Percentiles rank a stretch among this genome's conserved stretches.
Conservation (phyloP, 1,140 invertebrate species). For the Drosophila kanapiae region DNA sequence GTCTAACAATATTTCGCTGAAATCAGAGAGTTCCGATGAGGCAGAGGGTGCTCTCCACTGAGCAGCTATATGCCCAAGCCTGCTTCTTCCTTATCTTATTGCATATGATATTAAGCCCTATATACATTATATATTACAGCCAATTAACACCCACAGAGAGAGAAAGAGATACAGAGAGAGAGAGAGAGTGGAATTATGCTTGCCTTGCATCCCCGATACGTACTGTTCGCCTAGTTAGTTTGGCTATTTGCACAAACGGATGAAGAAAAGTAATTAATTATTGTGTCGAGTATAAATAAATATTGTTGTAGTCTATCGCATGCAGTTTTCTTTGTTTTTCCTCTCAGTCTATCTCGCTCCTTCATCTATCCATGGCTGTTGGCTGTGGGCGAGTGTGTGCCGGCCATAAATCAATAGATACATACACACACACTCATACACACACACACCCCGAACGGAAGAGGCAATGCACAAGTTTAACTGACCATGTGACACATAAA, state of each 20-base stretch:
- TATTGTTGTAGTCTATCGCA: slow-evolving; percentile 56
- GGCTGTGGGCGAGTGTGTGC: slow-evolving; percentile 24
- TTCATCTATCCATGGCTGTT: slow-evolving; percentile 27
- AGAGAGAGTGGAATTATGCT: not conserved
- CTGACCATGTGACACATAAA: slow-evolving; percentile 79
- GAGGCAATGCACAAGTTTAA: slow-evolving; percentile 75
- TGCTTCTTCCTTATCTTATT: not conserved
- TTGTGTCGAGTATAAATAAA: slow-evolving; percentile 57
- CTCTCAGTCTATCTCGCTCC: slow-evolving; percentile 40
- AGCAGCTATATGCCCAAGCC: not conserved
- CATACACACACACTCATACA: slow-evolving; percentile 23
- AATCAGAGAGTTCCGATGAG: not conserved
- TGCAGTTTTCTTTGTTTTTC: slow-evolving; percentile 64
- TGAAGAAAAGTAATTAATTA: slow-evolving; percentile 67
- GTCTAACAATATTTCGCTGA: not conserved
- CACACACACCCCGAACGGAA: slow-evolving; percentile 50
- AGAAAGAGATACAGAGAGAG: not conserved
- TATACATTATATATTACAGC: not conserved
- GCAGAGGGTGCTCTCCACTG: not conserved
- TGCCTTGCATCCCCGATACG: slow-evolving; percentile 30
- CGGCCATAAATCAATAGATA: slow-evolving; percentile 56
- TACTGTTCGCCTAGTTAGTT: slow-evolving; percentile 46
- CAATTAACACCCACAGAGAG: not conserved
- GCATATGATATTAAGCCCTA: not conserved
- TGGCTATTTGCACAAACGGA: slow-evolving; percentile 57